A percentile compares a stretch with the other conserved stretches of the same genome.
These are phyloP conservation scores for Syndactyla subalaris DNA, from an alignment of 2,797 vertebrate species.

Conservation along the genomic window DNA sequence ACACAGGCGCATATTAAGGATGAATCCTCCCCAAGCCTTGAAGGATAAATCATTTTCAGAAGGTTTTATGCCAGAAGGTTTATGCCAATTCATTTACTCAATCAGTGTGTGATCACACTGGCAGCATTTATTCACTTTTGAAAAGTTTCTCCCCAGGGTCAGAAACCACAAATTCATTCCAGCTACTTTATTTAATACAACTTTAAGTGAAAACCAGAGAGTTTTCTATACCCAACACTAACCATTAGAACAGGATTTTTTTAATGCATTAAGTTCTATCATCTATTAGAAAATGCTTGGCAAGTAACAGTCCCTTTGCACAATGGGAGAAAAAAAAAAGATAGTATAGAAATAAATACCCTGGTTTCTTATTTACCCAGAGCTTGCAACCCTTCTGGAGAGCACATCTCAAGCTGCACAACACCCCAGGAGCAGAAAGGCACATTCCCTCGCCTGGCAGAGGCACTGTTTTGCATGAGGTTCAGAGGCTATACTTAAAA, in stretches of 20 bases:
- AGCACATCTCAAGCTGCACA: neutral
- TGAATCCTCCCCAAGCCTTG: neutral
- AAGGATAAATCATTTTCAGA: neutral
- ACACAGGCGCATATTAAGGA: neutral
- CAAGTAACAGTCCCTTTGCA: neutral
- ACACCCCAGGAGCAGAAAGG: neutral
- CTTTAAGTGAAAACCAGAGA: neutral
- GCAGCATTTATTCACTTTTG: neutral
- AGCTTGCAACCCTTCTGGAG: neutral
- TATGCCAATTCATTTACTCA: neutral
- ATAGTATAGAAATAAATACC: neutral
- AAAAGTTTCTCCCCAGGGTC: slow-evolving; percentile 10
- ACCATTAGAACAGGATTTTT: neutral
- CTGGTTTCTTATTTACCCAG: neutral
- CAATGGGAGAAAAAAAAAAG: fast-evolving
- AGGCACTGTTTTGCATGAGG: neutral
- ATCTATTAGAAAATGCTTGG: neutral
- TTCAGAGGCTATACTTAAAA: neutral
- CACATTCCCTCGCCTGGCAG: neutral
- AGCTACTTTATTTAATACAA: slow-evolving; percentile 14
- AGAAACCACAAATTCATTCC: neutral
- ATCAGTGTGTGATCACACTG: neutral
- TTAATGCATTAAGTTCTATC: neutral
- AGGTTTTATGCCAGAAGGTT: neutral
- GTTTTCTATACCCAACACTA: neutral